Evolutionary conservation across 2,888 invertebrate genomes (phyloP).

Genomic region (Pristionchus mayeri): DNA sequence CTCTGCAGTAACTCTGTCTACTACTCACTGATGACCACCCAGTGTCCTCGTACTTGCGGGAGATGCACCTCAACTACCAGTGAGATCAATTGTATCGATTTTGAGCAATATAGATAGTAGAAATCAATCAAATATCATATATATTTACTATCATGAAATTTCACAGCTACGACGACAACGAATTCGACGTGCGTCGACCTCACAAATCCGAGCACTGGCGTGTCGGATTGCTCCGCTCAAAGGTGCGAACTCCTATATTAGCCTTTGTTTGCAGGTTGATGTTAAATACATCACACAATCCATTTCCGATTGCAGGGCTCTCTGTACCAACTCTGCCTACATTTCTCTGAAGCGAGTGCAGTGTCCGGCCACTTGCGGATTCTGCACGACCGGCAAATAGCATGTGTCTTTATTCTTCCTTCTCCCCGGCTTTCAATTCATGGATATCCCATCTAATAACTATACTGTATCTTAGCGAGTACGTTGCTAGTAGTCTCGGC

Average conservation of each 20-base stretch:
- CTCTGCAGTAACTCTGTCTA: neutral
- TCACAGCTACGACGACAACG: neutral
- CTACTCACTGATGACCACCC: neutral
- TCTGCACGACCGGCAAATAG: conserved; percentile 51
- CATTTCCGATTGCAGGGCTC: neutral
- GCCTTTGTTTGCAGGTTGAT: neutral
- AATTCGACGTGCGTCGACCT: neutral
- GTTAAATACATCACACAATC: neutral
- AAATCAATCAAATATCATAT: neutral
- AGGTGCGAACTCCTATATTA: neutral
- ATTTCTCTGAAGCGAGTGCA: conserved; percentile 56
- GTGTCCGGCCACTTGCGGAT: conserved; percentile 60
- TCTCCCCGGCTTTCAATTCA: neutral
- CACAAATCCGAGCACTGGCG: conserved; percentile 22
- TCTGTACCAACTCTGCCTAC: conserved; percentile 59
- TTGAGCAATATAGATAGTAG: neutral
- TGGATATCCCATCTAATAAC: conserved; percentile 17
- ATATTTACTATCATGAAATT: neutral
- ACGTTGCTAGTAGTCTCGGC: conserved; percentile 24
- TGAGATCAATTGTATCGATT: neutral
- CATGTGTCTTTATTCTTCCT: neutral
- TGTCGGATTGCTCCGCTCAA: conserved; percentile 4
- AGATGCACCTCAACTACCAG: neutral
- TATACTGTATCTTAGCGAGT: neutral
- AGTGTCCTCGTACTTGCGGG: neutral